These are phyloP conservation scores for Caenorhabditis sp. DNA, from an alignment of 2,888 invertebrate species.

Conservation along the genomic window DNA sequence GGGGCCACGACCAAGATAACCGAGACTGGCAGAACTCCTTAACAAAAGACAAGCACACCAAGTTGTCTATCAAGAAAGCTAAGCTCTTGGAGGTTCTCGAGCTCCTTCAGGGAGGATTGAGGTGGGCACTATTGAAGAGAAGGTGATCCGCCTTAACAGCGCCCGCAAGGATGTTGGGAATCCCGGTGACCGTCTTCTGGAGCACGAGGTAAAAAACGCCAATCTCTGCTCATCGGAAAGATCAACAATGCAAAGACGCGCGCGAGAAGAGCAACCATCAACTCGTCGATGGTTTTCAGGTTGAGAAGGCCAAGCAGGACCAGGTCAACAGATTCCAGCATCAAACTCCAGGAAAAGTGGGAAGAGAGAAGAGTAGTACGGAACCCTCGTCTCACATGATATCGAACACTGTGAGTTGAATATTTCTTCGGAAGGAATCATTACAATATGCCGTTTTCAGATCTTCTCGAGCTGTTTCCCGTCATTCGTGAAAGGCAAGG, in stretches of 20 bases:
- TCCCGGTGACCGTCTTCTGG: constrained; percentile 96
- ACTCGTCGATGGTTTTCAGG: constrained; percentile 82
- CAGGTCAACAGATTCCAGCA: constrained; percentile 75
- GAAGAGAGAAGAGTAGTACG: too few relatives aligned
- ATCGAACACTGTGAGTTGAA: too few relatives aligned
- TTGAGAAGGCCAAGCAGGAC: constrained; percentile 88
- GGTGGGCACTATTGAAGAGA: constrained; percentile 72
- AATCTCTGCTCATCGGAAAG: constrained; percentile 82
- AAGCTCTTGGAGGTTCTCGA: constrained; percentile 83
- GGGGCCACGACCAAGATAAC: constrained; percentile 97
- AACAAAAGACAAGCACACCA: constrained; percentile 98
- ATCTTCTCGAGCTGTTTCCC: too few relatives aligned
- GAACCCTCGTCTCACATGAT: too few relatives aligned
- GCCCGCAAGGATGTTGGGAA: constrained; percentile 85
- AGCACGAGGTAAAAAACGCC: constrained; percentile 74
- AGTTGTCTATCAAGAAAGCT: constrained; percentile 79
- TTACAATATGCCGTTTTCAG: too few relatives aligned
- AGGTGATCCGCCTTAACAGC: constrained; percentile 71
- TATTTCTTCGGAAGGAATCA: too few relatives aligned
- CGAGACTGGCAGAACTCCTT: constrained; percentile 98
- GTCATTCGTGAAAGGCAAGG: too few relatives aligned
- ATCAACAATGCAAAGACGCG: constrained; percentile 81
- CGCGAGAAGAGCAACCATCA: constrained; percentile 79
- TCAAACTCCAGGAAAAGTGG: constrained; percentile 78
- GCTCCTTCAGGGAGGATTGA: constrained; percentile 72